phyloP scores from a whole-genome alignment of 2,797 vertebrate species.

The Dendrocincla tyrannina region DNA sequence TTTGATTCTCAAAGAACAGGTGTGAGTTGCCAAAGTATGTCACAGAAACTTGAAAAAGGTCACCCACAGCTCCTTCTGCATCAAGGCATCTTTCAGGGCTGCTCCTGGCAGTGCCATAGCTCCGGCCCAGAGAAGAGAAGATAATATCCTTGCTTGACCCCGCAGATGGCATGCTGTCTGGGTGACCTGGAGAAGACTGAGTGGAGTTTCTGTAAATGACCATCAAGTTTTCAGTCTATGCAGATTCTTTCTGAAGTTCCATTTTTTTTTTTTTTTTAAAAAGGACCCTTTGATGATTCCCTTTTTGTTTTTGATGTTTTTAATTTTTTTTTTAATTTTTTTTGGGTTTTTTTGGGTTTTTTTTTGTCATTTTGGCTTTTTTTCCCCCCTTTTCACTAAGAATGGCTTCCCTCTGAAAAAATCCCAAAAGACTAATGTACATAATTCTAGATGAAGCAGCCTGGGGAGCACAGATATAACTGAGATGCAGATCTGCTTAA shows the following conservation, averaged over 20 bases:
- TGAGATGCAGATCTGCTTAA: background rate
- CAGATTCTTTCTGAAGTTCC: background rate
- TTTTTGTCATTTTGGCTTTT: too few relatives aligned
- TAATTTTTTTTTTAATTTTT: background rate
- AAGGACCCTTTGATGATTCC: background rate
- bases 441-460: background rate
- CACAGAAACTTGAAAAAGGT: background rate
- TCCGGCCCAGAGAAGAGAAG: background rate
- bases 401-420: background rate
- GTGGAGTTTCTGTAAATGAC: background rate
- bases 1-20: background rate
- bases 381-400: background rate
- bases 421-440: fast-evolving
- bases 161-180: background rate
- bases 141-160: background rate
- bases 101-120: background rate
- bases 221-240: background rate
- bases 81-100: background rate
- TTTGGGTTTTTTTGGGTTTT: background rate
- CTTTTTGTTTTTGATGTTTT: background rate
- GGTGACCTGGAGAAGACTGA: background rate
- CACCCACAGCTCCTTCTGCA: background rate
- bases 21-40: background rate
- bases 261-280: background rate
- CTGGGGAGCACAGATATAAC: background rate